Evolutionary conservation across 2,888 invertebrate genomes (phyloP), one percentile per base, ranked within the genome.

Genomic region (Agrotis exclamationis): DNA sequence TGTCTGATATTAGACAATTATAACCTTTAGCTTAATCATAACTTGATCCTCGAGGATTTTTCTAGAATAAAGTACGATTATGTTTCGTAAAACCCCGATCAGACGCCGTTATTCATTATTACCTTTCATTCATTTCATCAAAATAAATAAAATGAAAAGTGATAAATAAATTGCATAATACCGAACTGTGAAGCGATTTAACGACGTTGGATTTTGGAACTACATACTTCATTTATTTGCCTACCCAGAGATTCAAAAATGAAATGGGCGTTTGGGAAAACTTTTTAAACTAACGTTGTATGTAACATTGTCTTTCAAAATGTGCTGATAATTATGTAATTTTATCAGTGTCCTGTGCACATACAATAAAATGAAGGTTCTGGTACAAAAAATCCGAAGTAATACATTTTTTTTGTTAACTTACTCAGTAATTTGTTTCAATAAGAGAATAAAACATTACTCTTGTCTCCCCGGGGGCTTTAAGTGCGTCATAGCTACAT

Each of bases 401-500:
- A 18, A n/a, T 28, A 20, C 44, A 2, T 28, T 28, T 44, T 16
- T 44, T 16, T 16, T 16, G 45, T 16, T 2, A 16, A 45, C 3
- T 28, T 28, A 44, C 9, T 6, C 2, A 47, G 20, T 28, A 24
- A 24, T 20, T 33, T 11, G 14, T 47, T 24, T 56, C n/a, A 1
- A 2, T 24, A 22, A 20, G n/a, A 5, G 3, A 47, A 57, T 11
- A 53, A 45, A 60, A 60, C 24, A 13, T 28, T 45, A 11, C 28
- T 51, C 14, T 18, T 39, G 54, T 18, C 14, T 33, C 58, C 33
- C 63, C 20, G 45, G 16, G 47, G 63, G 28, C 54, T 44, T 33
- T 1, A 33, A 33, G 56, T 76, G 33, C 77, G 77, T 77, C 77
- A 71, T 11, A 11, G 13, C 13, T 13, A 63, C 39, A 56, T 66